Conservation (phyloP, 2,888 invertebrate genomes). For the Entomobrya multifasciata region DNA sequence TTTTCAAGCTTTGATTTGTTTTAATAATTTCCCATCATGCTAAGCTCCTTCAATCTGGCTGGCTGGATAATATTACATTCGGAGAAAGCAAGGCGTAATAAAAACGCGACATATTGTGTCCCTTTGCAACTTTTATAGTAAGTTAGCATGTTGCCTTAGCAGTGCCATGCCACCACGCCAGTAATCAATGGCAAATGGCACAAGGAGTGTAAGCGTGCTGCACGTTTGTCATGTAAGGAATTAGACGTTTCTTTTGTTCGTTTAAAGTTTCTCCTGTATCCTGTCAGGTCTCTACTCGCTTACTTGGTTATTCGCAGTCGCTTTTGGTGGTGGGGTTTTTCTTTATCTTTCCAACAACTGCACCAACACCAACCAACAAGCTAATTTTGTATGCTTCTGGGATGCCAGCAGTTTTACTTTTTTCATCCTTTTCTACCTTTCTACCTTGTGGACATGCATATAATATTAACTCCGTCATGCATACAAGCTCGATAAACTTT, state of each 20-base stretch:
- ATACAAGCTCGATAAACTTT: slow-evolving; percentile 32
- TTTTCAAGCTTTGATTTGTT: neutral
- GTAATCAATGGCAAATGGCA: slow-evolving; percentile 20
- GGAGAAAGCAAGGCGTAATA: neutral
- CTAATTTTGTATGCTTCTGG: slow-evolving; percentile 59
- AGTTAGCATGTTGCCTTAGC: slow-evolving; percentile 25
- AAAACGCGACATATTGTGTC: slow-evolving; percentile 43
- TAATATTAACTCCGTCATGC: slow-evolving; percentile 38
- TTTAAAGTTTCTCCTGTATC: neutral
- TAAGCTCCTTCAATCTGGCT: neutral
- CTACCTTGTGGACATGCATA: slow-evolving; percentile 19
- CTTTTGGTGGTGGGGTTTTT: neutral
- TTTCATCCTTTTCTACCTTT: slow-evolving; percentile 34
- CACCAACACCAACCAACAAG: neutral
- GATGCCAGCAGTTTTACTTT: slow-evolving; percentile 42
- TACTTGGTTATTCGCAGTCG: neutral
- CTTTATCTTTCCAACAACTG: slow-evolving; percentile 18
- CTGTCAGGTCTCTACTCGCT: too few relatives aligned
- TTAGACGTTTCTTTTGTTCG: slow-evolving; percentile 37
- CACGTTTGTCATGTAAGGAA: slow-evolving; percentile 19
- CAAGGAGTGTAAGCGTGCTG: too few relatives aligned
- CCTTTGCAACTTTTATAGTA: slow-evolving; percentile 11
- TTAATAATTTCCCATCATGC: too few relatives aligned
- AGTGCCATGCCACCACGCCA: neutral
- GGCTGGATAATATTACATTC: neutral